Evolutionary conservation across 2,888 invertebrate species (phyloP).

Genomic region (Troglohyphantes excavatus): DNA sequence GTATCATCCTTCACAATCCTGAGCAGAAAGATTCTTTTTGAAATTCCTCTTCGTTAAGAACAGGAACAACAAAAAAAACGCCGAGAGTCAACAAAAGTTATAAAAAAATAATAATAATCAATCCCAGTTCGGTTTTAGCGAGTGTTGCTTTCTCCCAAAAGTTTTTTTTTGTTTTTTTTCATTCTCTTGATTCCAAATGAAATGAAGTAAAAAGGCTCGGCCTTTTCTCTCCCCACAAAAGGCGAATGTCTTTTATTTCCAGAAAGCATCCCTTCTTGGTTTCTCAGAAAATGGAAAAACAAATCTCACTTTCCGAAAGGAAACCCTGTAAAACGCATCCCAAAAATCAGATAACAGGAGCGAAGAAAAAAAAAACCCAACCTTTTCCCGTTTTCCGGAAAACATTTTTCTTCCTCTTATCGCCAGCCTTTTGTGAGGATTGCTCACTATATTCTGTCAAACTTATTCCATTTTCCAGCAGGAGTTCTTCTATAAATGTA

Average conservation of each 20-base stretch:
- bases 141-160: constrained; percentile 1
- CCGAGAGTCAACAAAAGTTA: background rate
- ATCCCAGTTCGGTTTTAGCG: background rate
- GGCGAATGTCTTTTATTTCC: constrained; percentile 51
- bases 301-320: constrained; percentile 62
- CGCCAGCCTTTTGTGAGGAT: constrained; percentile 38
- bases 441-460: constrained; percentile 62
- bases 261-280: constrained; percentile 48
- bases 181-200: constrained; percentile 46
- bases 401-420: constrained; percentile 44
- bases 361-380: constrained; percentile 37
- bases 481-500: constrained; percentile 62
- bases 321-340: constrained; percentile 75
- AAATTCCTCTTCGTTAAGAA: background rate
- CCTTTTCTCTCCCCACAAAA: constrained; percentile 31
- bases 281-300: constrained; percentile 57
- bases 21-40: too few species aligned
- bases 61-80: background rate
- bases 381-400: constrained; percentile 23
- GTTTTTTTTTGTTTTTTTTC: too few species aligned
- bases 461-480: constrained; percentile 68
- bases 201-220: constrained; percentile 54
- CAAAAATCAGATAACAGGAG: constrained; percentile 70
- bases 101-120: background rate
- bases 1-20: too few species aligned